Evolutionary conservation across 2,113 vertebrate species (phyloP), one percentile per base, ranked within the genome.

Genomic region (Etheostoma spectabile): DNA sequence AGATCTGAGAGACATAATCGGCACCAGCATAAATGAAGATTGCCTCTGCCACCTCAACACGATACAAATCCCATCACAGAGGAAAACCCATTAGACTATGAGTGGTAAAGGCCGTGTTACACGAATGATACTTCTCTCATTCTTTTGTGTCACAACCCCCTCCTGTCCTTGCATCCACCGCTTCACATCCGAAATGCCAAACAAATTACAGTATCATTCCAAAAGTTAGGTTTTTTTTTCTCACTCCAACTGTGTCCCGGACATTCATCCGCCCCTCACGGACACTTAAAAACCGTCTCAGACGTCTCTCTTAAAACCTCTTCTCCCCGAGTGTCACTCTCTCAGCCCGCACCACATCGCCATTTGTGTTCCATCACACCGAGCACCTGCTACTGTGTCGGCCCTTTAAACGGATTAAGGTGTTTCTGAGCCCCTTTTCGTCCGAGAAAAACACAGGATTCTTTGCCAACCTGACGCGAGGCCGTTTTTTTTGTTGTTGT

Each of bases 21-120:
- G 86, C 90, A 93, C 93, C 92, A 91, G 92, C 92, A 88, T 42
- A 92, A 79, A 80, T 48, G 62, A 77, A 68, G 88, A 89, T 77
- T 59, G 78, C 75, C 84, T 89, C 85, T 81, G 80, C 86, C 74
- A 86, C 87, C 78, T 87, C 74, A 55, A 83, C 63, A 18, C 19
- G 52, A 77, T 59, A 33, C 73, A 86, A 76, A 79, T 8, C 67
- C 11, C 38, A 21, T 42, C 33, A 77, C 61, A 52, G 73, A 86
- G 80, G 75, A 84, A 42, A 69, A 68, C 67, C 57, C 38, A 62
- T 66, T 51, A 21, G 69, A 83, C 81, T 61, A 55, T 22, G 42
- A 89, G 72, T 84, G 64, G 48, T 67, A 21, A 67, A 21, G 48
- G 79, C 77, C 65, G 57, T 14, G 59, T 64, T 61, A 74, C 42